These are phyloP conservation scores for Sebastes matsubarae DNA, from an alignment of 2,797 vertebrate genomes.

Conservation along the genomic window DNA sequence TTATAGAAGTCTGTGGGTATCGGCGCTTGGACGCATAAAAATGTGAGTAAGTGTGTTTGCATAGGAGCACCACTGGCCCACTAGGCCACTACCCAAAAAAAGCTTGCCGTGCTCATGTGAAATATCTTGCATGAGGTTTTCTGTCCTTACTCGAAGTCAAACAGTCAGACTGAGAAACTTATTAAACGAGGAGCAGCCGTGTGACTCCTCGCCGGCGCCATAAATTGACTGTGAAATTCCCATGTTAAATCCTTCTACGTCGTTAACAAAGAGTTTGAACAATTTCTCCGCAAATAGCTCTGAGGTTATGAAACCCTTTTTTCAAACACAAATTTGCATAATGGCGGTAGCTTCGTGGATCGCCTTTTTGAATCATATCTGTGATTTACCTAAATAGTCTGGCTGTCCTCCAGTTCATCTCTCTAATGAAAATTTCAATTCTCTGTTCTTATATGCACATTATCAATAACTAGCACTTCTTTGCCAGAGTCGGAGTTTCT, in stretches of 20 bases:
- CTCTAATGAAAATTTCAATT: slow-evolving; percentile 76
- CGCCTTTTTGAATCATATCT: slow-evolving; percentile 69
- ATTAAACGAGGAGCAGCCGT: slow-evolving; percentile 67
- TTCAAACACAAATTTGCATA: slow-evolving; percentile 79
- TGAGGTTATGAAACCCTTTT: slow-evolving; percentile 81
- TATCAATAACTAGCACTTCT: slow-evolving; percentile 68
- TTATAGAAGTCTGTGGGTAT: slow-evolving; percentile 43
- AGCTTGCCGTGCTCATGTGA: slow-evolving; percentile 34
- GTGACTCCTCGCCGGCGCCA: slow-evolving; percentile 80
- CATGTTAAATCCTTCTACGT: slow-evolving; percentile 74
- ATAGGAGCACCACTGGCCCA: slow-evolving; percentile 20
- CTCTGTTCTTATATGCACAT: slow-evolving; percentile 63
- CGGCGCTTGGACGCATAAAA: slow-evolving; percentile 35
- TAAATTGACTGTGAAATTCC: slow-evolving; percentile 84
- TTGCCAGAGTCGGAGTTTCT: slow-evolving; percentile 33
- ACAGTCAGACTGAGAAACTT: slow-evolving; percentile 51
- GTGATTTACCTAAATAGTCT: slow-evolving; percentile 80
- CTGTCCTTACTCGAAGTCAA: slow-evolving; percentile 47
- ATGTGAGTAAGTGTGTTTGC: slow-evolving; percentile 49
- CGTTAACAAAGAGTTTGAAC: slow-evolving; percentile 80
- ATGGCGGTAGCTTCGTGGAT: slow-evolving; percentile 66
- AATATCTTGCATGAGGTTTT: slow-evolving; percentile 45
- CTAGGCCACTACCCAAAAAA: slow-evolving; percentile 12
- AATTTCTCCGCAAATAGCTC: slow-evolving; percentile 80
- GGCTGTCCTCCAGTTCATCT: slow-evolving; percentile 75